phyloP scores from a whole-genome alignment of 37 sponge, comb jelly and placozoan species.

The Amphimedon queenslandica region DNA sequence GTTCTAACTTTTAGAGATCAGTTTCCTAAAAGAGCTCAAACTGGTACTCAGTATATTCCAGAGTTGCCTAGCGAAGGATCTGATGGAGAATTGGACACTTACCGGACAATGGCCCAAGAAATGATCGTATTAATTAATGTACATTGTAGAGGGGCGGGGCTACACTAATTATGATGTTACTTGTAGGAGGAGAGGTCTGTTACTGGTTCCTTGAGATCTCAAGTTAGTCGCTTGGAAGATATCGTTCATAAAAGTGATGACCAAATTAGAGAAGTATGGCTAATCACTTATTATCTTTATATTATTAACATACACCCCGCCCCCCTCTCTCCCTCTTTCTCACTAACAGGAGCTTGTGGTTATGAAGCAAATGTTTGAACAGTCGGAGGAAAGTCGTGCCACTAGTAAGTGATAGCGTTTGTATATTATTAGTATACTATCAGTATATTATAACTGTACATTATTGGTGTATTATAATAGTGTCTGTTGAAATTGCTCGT shows the following conservation, averaged over 20 bases:
- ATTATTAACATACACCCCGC: no score
- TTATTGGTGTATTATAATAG: conserved; percentile 10
- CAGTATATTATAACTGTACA: no score
- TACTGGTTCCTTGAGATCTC: conserved; percentile 7
- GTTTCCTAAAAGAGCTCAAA: no score
- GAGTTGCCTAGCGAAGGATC: conserved; percentile 11
- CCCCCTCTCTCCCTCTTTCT: not conserved
- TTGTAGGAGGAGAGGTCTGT: conserved; percentile 35
- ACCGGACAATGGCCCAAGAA: conserved; percentile 21
- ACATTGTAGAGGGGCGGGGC: no score
- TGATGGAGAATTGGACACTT: conserved; percentile 30
- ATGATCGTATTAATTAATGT: conserved; percentile 36
- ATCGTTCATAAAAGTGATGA: conserved; percentile 17
- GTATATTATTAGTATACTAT: no score
- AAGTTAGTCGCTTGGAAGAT: conserved; percentile 23
- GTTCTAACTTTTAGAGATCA: no score
- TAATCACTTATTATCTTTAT: not conserved
- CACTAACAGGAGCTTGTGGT: conserved; percentile 35
- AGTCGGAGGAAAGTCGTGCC: conserved; percentile 60
- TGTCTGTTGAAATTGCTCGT: conserved; percentile 31
- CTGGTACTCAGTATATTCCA: conserved; percentile 6
- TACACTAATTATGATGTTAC: no score
- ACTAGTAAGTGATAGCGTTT: conserved; percentile 29
- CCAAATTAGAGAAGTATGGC: conserved; percentile 31
- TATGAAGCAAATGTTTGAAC: conserved; percentile 70